A percentile compares a stretch with the other conserved stretches of the same genome.
Conservation (phyloP, 2,888 invertebrate species). For the Himalopsyche kuldschensis region DNA sequence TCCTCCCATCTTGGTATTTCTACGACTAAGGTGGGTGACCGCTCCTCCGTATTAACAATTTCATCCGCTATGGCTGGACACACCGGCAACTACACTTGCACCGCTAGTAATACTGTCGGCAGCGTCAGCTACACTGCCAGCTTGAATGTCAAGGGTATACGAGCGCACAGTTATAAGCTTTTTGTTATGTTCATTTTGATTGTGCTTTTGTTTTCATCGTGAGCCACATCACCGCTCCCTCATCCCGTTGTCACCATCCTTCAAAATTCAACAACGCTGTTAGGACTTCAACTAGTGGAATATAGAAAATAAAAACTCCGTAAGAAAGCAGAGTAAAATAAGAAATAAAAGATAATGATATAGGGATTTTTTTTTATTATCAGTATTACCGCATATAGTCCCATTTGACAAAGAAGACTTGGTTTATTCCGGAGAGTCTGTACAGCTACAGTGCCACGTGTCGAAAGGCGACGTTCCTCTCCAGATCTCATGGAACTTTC, state of each 20-base stretch:
- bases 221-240: background rate
- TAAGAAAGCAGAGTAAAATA: background rate
- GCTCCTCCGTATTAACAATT: conserved; percentile 69
- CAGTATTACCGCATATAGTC: conserved; percentile 66
- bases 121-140: conserved; percentile 62
- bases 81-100: conserved; percentile 71
- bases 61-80: conserved; percentile 70
- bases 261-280: background rate
- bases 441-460: conserved; percentile 65
- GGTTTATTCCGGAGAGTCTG: conserved; percentile 66
- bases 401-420: conserved; percentile 66
- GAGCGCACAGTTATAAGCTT: conserved; percentile 41
- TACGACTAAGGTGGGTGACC: conserved; percentile 66
- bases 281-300: background rate
- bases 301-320: too few species aligned
- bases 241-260: background rate
- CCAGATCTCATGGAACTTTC: conserved; percentile 74
- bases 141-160: conserved; percentile 67
- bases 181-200: conserved; percentile 8
- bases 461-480: conserved; percentile 73
- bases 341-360: background rate
- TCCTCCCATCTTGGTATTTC: conserved; percentile 57
- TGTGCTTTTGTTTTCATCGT: conserved; percentile 5
- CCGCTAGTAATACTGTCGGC: conserved; percentile 66
- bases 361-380: conserved; percentile 39